Percentiles rank a stretch among this genome's conserved stretches.
Conservation (phyloP, 2,797 vertebrate species). For the Rousettus madagascariensis region DNA sequence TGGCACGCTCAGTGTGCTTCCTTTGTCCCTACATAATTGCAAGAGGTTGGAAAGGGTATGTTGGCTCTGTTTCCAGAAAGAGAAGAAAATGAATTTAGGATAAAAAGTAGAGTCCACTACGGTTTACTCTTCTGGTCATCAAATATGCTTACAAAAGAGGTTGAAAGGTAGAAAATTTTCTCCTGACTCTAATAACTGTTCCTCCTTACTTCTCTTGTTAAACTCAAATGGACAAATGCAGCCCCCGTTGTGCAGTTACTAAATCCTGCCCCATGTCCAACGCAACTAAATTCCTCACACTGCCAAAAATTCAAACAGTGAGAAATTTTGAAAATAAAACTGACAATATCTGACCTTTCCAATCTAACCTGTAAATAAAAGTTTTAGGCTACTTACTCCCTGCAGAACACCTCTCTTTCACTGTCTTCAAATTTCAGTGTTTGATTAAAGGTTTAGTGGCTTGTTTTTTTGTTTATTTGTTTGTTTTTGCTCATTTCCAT, state of each 20-base stretch:
- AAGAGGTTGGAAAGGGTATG: neutral
- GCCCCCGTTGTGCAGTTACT: neutral
- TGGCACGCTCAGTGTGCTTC: rapidly evolving
- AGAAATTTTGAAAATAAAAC: neutral
- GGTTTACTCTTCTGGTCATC: neutral
- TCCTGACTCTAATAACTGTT: neutral
- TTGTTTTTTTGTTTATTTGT: neutral
- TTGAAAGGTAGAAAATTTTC: neutral
- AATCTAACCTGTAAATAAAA: neutral
- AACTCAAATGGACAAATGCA: neutral
- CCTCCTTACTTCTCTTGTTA: neutral
- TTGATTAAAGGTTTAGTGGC: neutral
- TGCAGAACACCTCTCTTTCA: neutral
- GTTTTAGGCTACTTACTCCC: neutral
- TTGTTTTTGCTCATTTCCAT: neutral
- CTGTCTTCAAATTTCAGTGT: neutral
- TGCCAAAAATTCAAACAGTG: neutral
- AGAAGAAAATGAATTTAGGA: neutral
- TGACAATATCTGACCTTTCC: neutral
- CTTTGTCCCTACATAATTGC: neutral
- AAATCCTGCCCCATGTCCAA: neutral
- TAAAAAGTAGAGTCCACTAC: neutral
- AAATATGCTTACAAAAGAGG: neutral
- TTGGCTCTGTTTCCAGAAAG: neutral
- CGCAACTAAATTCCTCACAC: neutral